Conservation (phyloP, 2,113 vertebrate genomes). For the Stigmatopora nigra region DNA sequence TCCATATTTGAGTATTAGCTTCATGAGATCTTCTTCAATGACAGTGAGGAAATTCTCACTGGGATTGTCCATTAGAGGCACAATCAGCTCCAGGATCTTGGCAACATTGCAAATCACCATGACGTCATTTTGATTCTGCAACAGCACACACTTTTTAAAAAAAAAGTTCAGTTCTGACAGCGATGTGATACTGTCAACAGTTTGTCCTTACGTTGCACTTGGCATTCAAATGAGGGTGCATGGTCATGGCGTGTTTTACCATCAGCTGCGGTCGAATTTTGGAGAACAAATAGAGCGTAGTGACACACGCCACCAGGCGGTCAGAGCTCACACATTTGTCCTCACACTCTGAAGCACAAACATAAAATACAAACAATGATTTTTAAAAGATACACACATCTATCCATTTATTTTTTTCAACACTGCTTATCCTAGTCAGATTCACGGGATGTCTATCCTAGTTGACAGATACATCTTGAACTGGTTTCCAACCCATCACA, state of each 20-base stretch:
- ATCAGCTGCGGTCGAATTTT: constrained; percentile 95
- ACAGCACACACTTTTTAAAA: not conserved
- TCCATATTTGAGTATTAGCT: constrained; percentile 97
- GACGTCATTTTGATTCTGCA: constrained; percentile 93
- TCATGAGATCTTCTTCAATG: constrained; percentile 98
- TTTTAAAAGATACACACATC: not conserved
- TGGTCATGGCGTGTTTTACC: constrained; percentile 98
- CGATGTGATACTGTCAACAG: not conserved
- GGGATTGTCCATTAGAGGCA: constrained; percentile 91
- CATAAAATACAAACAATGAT: not conserved
- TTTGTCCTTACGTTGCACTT: constrained; percentile 88
- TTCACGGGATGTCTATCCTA: no score
- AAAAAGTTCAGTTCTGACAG: constrained; percentile 21
- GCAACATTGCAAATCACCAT: constrained; percentile 98
- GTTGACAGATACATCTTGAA: no score
- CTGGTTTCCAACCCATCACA: no score
- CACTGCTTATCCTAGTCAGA: no score
- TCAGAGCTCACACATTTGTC: constrained; percentile 87
- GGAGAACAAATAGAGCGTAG: constrained; percentile 94
- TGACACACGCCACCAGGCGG: constrained; percentile 90
- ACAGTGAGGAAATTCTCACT: constrained; percentile 95
- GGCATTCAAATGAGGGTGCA: constrained; percentile 96
- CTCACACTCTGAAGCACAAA: constrained; percentile 65
- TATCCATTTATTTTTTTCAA: no score
- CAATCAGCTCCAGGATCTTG: constrained; percentile 92